These are phyloP conservation scores for Phainopepla nitens DNA, from an alignment of 2,113 vertebrate species.

Conservation along the genomic window DNA sequence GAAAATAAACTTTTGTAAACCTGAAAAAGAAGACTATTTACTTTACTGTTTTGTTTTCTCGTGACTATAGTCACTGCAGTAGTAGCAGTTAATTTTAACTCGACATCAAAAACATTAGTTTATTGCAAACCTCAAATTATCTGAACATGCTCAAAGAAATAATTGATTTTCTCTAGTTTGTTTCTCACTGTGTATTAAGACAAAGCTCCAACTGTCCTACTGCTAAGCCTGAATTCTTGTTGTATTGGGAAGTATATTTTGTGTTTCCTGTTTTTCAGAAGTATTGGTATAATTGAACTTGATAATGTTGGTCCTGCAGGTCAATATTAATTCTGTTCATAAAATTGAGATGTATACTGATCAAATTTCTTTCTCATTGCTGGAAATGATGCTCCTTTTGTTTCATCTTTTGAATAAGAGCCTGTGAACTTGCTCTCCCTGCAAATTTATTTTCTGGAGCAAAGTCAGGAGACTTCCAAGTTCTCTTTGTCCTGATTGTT, in stretches of 20 bases:
- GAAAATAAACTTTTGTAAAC: not conserved
- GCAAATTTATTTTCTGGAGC: not conserved
- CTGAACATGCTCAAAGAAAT: fast-evolving
- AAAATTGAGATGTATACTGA: not conserved
- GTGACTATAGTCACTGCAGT: not conserved
- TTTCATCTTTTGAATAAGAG: not conserved
- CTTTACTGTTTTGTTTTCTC: not conserved
- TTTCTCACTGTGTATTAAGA: not conserved
- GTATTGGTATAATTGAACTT: not conserved
- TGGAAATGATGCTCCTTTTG: not conserved
- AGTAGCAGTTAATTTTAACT: not conserved
- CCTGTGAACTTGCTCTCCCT: not conserved
- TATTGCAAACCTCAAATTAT: not conserved
- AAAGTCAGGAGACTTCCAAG: not conserved
- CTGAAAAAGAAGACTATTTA: not conserved
- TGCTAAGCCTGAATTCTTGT: not conserved
- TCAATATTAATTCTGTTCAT: not conserved
- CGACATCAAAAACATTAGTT: not conserved
- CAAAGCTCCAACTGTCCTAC: not conserved
- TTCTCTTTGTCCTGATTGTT: not conserved
- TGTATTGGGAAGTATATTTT: not conserved
- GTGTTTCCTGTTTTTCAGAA: not conserved
- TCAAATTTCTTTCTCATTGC: not conserved
- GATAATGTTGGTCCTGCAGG: not conserved
- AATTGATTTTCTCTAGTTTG: not conserved